Conservation (phyloP, 2,888 invertebrate species). For the Pammene fasciana region DNA sequence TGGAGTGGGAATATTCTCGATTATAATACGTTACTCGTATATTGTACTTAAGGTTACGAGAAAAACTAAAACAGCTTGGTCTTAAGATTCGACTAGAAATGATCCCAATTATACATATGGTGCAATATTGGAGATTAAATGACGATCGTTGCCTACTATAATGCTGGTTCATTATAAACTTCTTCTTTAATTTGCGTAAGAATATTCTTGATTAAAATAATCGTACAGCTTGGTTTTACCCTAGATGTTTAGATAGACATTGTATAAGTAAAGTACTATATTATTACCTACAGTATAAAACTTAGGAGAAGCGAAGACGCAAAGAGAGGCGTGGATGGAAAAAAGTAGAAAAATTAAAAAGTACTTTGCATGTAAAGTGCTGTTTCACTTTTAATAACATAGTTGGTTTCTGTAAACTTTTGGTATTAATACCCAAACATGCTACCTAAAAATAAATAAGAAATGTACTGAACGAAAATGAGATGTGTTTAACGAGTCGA, state of each 20-base stretch:
- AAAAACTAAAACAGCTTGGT: background rate
- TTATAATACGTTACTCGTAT: background rate
- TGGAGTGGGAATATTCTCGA: background rate
- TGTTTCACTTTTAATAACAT: conserved; percentile 7
- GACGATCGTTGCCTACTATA: no score
- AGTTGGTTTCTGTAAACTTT: conserved; percentile 1
- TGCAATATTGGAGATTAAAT: no score
- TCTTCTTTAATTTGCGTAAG: no score
- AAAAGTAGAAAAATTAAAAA: conserved; percentile 16
- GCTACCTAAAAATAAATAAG: background rate
- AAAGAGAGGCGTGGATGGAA: background rate
- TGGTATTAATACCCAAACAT: background rate
- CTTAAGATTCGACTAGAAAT: background rate
- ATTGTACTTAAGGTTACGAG: background rate
- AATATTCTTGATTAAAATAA: no score
- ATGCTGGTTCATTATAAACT: no score
- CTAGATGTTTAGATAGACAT: no score
- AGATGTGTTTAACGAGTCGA: background rate
- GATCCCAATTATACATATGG: no score
- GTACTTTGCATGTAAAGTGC: conserved; percentile 19
- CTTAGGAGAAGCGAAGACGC: conserved; percentile 1
- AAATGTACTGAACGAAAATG: background rate
- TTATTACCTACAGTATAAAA: background rate
- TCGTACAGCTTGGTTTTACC: no score
- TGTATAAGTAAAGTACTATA: no score